Evolutionary conservation across 2,797 vertebrate genomes (phyloP), one percentile per base, ranked within the genome.

Genomic region (Cossypha polioptera): DNA sequence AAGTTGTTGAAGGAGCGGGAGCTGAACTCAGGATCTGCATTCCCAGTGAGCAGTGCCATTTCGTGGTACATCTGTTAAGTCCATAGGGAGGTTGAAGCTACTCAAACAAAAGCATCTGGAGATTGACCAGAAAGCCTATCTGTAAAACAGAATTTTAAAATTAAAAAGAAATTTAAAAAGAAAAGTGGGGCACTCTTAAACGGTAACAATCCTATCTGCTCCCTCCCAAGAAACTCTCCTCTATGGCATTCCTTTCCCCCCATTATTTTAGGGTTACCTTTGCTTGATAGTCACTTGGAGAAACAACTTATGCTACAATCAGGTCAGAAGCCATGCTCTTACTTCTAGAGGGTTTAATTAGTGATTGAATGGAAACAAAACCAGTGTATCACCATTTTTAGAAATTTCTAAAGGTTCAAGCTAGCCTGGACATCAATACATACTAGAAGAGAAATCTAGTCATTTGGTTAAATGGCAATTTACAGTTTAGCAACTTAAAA

Each of bases 21-120:
- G 75, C 67, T 97, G 90, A 97, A 96, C n/a, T 97, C 94, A 97
- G 96, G 98, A 54, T 99, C 99, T 16, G 98, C 95, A 94, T 97
- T 98, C 71, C 99, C 98, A 20, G 98, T 98, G 53, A 99, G 97
- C 96, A 99, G 97, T 91, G 99, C 99, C 98, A 99, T 99, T 95
- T 99, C 95, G 96, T 98, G 98, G 98, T 98, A 98, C 98, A 98
- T 98, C 65, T 95, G 97, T 92, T 67, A 93, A 85, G 88, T 80
- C 93, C 95, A 94, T 92, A 88, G 68, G 94, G 85, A 90, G 74
- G 69, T n/a, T 19, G 13, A 76, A 55, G 77, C 74, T 95, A 88
- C 79, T 88, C 83, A 68, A 78, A 91, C 31, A 36, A 62, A 77
- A 1, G 3, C 42, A 26, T 45, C 8, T 57, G 74, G 92, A 90